Evolutionary conservation across 2,888 invertebrate species (phyloP), one percentile per base, ranked within the genome.

Genomic region (Homarus gammarus): DNA sequence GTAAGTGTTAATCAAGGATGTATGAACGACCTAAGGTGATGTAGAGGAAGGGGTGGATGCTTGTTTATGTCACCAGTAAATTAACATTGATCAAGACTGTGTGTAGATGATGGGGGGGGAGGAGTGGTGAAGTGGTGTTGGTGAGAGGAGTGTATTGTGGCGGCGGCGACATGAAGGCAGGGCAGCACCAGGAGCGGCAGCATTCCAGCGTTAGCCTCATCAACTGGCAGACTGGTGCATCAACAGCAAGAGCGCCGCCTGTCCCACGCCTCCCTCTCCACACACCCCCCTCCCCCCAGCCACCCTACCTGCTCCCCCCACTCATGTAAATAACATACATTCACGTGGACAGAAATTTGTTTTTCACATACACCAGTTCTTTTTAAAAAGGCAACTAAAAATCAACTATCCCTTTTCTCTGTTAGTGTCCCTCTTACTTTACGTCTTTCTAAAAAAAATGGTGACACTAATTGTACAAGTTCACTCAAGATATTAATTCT

Each of bases 161-260:
- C 31, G 56, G 73, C 73, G 12, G 33, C n/a, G 36, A n/a, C 73
- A 36, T n/a, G 27, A 22, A 73, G 73, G 38, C 18, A 73, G 38
- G 27, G 73, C 38, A 40, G 38, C 56, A 56, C 18, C 56, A 56
- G 81, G 18, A 70, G 82, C 82, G 40, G 82, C 83, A 83, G 72
- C 83, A 68, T 51, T 68, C 72, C 83, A 82, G 82, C 31, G 83
- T 44, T 31, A n/a, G 75, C 27, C 70, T 70, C 82, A 68, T 70
- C 82, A 82, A 44, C 68, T 68, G 70, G 70, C 44, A 82, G 82
- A 49, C 81, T 72, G 72, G 70, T 83, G 33, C 70, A 70, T 40
- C 75, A 31, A 75, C 44, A 75, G 38, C 31, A n/a, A 12, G 40
- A 75, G 27, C 75, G 15, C 75, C 75, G 22, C 75, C n/a, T 18